Conservation (phyloP, 2,888 invertebrate species). For the Oithona nana region DNA sequence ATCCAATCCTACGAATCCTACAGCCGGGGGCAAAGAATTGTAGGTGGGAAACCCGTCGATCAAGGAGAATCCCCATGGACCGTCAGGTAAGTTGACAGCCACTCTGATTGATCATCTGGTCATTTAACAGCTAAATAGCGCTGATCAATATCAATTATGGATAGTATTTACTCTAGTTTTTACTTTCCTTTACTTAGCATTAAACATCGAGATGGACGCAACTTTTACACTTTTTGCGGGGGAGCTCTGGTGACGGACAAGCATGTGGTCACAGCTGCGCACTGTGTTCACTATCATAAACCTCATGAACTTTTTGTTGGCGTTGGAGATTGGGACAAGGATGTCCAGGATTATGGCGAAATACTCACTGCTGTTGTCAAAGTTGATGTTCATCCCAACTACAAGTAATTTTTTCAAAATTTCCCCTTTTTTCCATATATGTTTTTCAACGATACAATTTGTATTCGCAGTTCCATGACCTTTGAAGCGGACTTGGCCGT, state of each 20-base stretch:
- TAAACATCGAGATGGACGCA: background rate
- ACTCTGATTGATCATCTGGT: background rate
- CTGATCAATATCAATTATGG: background rate
- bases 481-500: background rate
- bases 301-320: background rate
- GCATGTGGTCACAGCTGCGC: background rate
- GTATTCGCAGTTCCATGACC: background rate
- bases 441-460: background rate
- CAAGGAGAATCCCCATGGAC: background rate
- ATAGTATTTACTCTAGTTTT: background rate
- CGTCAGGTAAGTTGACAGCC: background rate
- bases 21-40: background rate
- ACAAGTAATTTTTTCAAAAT: too few species aligned
- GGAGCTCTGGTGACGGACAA: background rate
- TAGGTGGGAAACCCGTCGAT: background rate
- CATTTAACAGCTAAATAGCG: background rate
- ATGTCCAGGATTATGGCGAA: background rate
- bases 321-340: background rate
- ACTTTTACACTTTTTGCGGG: background rate
- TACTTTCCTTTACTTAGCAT: background rate
- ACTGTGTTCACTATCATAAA: background rate
- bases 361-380: background rate
- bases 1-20: background rate
- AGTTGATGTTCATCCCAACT: background rate
- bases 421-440: too few species aligned